Conservation (phyloP, 2,113 vertebrate species). For the Nyctereutes procyonoides region DNA sequence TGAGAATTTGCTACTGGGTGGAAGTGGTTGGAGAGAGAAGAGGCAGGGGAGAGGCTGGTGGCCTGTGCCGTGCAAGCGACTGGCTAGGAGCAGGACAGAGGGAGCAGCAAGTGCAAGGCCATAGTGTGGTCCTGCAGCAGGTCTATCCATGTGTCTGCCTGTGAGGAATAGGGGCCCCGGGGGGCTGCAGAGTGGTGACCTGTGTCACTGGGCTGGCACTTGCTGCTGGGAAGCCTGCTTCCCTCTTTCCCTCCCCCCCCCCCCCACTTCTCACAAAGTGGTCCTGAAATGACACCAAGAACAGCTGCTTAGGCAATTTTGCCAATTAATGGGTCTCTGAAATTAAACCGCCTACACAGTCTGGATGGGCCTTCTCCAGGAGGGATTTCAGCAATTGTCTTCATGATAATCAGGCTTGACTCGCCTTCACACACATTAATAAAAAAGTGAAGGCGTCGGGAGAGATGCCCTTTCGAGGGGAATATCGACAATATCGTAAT, state of each 20-base stretch:
- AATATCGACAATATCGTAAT: slow-evolving; percentile 88
- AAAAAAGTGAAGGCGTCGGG: slow-evolving; percentile 85
- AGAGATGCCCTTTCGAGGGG: slow-evolving; percentile 88
- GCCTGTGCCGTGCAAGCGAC: neutral
- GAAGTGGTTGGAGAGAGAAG: neutral
- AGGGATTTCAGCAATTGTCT: slow-evolving; percentile 89
- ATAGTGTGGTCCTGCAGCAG: fast-evolving
- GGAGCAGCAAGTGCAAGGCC: neutral
- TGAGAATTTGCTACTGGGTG: neutral
- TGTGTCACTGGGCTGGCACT: slow-evolving; percentile 60
- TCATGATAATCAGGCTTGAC: slow-evolving; percentile 89
- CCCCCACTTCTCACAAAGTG: slow-evolving; percentile 84
- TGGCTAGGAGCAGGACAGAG: fast-evolving
- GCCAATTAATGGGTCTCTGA: slow-evolving; percentile 90
- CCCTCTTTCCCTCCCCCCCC: slow-evolving; percentile 33
- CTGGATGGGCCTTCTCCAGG: slow-evolving; percentile 88
- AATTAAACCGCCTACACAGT: slow-evolving; percentile 89
- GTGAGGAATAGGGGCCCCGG: neutral
- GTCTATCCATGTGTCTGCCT: neutral
- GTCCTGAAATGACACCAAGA: slow-evolving; percentile 88
- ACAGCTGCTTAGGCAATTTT: slow-evolving; percentile 89
- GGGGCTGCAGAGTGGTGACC: slow-evolving; percentile 72
- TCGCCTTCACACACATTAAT: slow-evolving; percentile 89
- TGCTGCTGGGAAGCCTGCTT: slow-evolving; percentile 62
- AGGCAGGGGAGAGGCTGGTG: neutral